phyloP scores from a whole-genome alignment of 35 echinoderm and acorn worm species.

The Nesometra sesokonis region DNA sequence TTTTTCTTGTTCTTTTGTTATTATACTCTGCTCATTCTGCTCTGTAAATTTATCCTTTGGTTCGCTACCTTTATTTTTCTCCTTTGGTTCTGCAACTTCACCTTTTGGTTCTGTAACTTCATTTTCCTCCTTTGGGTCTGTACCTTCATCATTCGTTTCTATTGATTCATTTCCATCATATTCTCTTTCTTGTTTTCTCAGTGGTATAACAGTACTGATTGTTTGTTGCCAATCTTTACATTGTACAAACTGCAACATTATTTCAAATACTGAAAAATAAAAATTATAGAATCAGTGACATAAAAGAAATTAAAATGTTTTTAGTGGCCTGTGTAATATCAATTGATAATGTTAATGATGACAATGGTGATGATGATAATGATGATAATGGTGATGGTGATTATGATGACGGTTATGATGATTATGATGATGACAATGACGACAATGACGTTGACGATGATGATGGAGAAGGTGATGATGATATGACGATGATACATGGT shows the following conservation, averaged over 20 bases:
- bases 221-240: conserved; percentile 64
- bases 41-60: too few relatives aligned
- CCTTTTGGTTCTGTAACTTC: neutral
- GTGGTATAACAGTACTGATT: conserved; percentile 56
- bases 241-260: conserved; percentile 50
- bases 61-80: neutral
- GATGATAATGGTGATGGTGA: too few relatives aligned
- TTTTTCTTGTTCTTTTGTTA: too few relatives aligned
- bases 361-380: too few relatives aligned
- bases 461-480: too few relatives aligned
- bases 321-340: too few relatives aligned
- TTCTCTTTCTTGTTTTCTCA: conserved; percentile 46
- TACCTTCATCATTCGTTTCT: neutral
- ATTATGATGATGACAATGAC: too few relatives aligned
- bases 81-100: neutral
- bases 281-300: neutral
- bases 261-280: conserved; percentile 73
- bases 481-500: too few relatives aligned
- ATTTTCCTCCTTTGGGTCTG: neutral
- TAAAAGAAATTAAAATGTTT: neutral
- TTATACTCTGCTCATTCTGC: too few relatives aligned
- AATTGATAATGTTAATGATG: too few relatives aligned
- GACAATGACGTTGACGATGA: too few relatives aligned
- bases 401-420: too few relatives aligned
- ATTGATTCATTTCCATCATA: neutral